Conservation (phyloP, 2,797 vertebrate species). For the Salarias fasciatus region DNA sequence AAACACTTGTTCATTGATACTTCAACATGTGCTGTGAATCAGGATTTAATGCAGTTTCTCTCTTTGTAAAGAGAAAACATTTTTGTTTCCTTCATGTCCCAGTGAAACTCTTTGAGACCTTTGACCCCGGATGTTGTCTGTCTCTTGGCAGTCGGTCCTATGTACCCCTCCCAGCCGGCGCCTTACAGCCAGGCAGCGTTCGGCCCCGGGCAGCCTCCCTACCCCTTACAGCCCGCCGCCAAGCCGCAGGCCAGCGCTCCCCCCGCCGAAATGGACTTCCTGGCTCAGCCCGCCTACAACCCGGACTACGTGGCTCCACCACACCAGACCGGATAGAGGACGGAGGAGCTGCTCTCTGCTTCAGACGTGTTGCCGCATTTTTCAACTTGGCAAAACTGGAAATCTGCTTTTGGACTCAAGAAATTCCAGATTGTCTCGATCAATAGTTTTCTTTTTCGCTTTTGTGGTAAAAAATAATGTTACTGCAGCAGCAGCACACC, state of each 20-base stretch:
- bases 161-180: slow-evolving; percentile 50
- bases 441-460: slow-evolving; percentile 4
- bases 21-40: too few relatives aligned
- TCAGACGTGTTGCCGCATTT: slow-evolving; percentile 27
- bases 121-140: too few relatives aligned
- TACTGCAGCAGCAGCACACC: too few relatives aligned
- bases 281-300: slow-evolving; percentile 90
- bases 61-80: too few relatives aligned
- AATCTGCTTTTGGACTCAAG: slow-evolving; percentile 14
- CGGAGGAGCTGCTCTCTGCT: slow-evolving; percentile 6
- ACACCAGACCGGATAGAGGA: slow-evolving; percentile 80
- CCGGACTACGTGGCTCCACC: slow-evolving; percentile 85
- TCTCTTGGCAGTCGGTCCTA: too few relatives aligned
- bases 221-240: slow-evolving; percentile 64
- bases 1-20: too few relatives aligned
- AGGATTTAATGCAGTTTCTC: too few relatives aligned
- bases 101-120: too few relatives aligned
- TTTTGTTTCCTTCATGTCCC: too few relatives aligned
- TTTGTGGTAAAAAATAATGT: slow-evolving; percentile 16
- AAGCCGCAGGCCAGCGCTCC: slow-evolving; percentile 41
- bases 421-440: not conserved
- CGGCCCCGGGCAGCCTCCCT: slow-evolving; percentile 62
- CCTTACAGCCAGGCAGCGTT: slow-evolving; percentile 82
- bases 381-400: slow-evolving; percentile 22
- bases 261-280: slow-evolving; percentile 34